Evolutionary conservation across 92 coral and sea anemone species (phyloP).

Genomic region (Diadumene lineata): DNA sequence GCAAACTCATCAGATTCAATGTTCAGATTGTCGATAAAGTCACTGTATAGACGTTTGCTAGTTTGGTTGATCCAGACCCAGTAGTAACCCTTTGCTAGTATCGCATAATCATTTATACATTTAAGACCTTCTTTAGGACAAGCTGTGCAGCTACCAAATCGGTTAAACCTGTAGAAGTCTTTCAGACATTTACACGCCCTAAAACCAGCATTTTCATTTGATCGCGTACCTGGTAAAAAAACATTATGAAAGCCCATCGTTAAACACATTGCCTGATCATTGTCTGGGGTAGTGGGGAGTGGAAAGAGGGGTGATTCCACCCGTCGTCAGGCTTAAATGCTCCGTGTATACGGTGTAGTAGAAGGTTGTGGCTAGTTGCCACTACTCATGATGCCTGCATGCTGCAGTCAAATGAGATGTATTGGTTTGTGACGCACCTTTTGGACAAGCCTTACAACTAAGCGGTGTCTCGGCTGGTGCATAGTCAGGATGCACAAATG

Average conservation of each 20-base stretch:
- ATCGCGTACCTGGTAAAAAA: constrained; percentile 38
- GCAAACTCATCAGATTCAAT: constrained; percentile 1
- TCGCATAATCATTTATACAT: constrained; percentile 43
- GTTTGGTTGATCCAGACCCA: constrained; percentile 41
- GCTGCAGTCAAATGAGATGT: background rate
- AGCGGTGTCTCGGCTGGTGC: constrained; percentile 25
- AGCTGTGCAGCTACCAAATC: constrained; percentile 39
- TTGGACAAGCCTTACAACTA: constrained; percentile 46
- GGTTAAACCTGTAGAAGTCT: constrained; percentile 43
- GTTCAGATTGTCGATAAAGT: constrained; percentile 23
- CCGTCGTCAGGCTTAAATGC: too few relatives aligned
- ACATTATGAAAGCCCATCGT: too few relatives aligned
- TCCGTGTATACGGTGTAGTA: too few relatives aligned
- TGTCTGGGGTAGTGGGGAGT: too few relatives aligned
- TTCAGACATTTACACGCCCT: constrained; percentile 41
- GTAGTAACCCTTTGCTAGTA: constrained; percentile 35
- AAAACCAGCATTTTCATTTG: constrained; percentile 26
- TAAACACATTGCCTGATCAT: too few relatives aligned
- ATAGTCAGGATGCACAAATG: constrained; percentile 32
- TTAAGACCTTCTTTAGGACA: constrained; percentile 26
- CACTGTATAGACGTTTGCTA: background rate
- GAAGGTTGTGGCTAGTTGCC: too few relatives aligned
- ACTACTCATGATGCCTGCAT: too few relatives aligned
- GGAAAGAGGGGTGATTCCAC: too few relatives aligned
- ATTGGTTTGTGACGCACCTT: constrained; percentile 18